Percentiles rank a stretch among this genome's conserved stretches.
Conservation (phyloP, 2,888 invertebrate genomes). For the Nomada flava region DNA sequence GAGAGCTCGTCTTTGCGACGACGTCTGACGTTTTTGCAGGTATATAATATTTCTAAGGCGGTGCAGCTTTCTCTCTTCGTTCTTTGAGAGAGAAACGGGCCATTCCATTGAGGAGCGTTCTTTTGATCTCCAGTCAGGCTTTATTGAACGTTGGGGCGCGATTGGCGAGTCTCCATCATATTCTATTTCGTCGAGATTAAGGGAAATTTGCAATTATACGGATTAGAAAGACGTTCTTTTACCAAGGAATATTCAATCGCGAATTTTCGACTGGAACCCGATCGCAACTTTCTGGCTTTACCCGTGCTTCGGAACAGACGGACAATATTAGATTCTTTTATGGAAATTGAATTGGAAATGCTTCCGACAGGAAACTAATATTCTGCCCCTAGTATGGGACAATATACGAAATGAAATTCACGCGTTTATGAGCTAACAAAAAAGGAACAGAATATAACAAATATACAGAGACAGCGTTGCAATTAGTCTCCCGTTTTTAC, state of each 20-base stretch:
- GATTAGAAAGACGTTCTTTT: slow-evolving; percentile 52
- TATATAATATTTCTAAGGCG: slow-evolving; percentile 69
- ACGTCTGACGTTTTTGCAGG: slow-evolving; percentile 62
- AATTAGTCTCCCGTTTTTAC: slow-evolving; percentile 38
- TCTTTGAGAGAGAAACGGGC: slow-evolving; percentile 43
- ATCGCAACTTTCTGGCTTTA: slow-evolving; percentile 5
- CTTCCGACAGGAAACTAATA: not conserved
- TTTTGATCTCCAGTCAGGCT: slow-evolving; percentile 78
- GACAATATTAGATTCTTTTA: not conserved
- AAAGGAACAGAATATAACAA: too few relatives aligned
- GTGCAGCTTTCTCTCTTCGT: slow-evolving; percentile 33
- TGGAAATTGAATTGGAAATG: not conserved
- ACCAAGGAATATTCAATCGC: slow-evolving; percentile 54
- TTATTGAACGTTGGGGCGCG: slow-evolving; percentile 73
- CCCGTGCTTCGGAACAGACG: not conserved
- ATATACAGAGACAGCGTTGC: slow-evolving; percentile 31
- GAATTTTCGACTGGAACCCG: slow-evolving; percentile 27
- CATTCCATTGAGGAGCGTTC: slow-evolving; percentile 62
- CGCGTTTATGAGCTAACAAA: too few relatives aligned
- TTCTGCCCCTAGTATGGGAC: not conserved
- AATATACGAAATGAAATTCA: too few relatives aligned
- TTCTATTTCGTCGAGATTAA: slow-evolving; percentile 75
- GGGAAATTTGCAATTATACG: slow-evolving; percentile 80
- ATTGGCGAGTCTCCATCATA: slow-evolving; percentile 77
- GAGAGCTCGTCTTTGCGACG: slow-evolving; percentile 49